Base-by-base conservation (phyloP, 2,797 vertebrate species). In the Glossophaga mutica region DNA sequence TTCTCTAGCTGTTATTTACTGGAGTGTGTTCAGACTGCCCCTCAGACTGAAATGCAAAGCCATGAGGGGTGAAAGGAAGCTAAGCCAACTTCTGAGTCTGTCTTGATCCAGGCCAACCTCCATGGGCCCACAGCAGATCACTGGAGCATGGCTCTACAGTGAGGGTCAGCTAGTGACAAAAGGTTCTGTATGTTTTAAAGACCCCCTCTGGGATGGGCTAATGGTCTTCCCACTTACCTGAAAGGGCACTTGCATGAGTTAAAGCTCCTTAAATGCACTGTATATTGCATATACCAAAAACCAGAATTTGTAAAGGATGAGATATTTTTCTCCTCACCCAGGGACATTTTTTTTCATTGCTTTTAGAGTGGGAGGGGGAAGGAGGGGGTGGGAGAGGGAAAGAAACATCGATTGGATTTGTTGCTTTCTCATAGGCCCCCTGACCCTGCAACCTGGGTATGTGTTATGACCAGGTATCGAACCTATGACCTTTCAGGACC, bases 61-160 rank as follows among this genome's bases (percentile, higher is more conserved):
- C 57, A 68, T 9, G 10, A 67, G 34, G 22, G 39, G 10, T 9
- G 18, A 57, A 90, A 48, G 26, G 14, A 52, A 83, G 44, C 24
- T 55, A 18, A 9, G 5, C 3, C 32, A 15, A 55, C n/a, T 32
- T 37, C 3, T 29, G 70, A 92, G 48, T 22, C 22, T 26, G 2
- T 26, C 29, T 32, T 6, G 5, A 32, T 50, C 62, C 62, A 46
- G 62, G 21, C 6, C 44, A 34, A 18, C 55, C 67, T 34, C 52
- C 42, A 22, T n/a, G 9, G 71, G 21, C 24, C 37, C 52, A 44
- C 14, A 55, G 5, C 46, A 59, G 77, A 6, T 82, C 21, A 34
- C 6, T 24, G 50, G n/a, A 59, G 18, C 9, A 32, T 1, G 44
- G 24, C 4, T 21, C 0, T 5, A 9, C 2, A 22, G 16, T 32